Percentiles rank a stretch among this genome's conserved stretches.
These are phyloP conservation scores for Gortyna flavago DNA, from an alignment of 2,888 invertebrate species.

Conservation along the genomic window DNA sequence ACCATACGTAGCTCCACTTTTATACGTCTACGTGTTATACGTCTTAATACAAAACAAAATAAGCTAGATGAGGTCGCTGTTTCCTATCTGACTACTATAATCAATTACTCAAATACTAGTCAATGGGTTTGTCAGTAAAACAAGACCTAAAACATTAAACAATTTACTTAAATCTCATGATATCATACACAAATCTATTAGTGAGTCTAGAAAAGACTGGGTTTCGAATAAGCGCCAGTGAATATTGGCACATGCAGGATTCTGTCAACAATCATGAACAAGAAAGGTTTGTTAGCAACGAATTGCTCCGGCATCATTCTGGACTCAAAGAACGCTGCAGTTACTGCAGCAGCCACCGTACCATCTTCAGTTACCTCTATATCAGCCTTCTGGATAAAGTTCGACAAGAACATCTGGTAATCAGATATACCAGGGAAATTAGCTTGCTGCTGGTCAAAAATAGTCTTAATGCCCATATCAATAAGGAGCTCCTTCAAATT, in stretches of 20 bases:
- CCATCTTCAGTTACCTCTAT: slow-evolving; percentile 85
- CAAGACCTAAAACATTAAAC: slow-evolving; percentile 4
- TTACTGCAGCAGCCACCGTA: slow-evolving; percentile 75
- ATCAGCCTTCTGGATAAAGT: slow-evolving; percentile 83
- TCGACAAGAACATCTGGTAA: slow-evolving; percentile 74
- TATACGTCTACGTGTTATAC: too few species aligned
- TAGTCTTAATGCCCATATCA: slow-evolving; percentile 81
- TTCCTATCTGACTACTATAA: too few species aligned
- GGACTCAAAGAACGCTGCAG: slow-evolving; percentile 68
- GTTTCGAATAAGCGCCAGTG: slow-evolving; percentile 83
- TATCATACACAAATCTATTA: not conserved
- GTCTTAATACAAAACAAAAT: too few species aligned
- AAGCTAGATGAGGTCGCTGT: too few species aligned
- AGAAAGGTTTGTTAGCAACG: slow-evolving; percentile 80
- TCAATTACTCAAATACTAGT: not conserved
- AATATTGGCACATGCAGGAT: slow-evolving; percentile 77
- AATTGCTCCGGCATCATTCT: slow-evolving; percentile 73
- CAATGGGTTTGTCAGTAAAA: slow-evolving; percentile 28
- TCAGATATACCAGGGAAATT: slow-evolving; percentile 78
- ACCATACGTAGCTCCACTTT: too few species aligned
- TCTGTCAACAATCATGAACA: slow-evolving; percentile 85
- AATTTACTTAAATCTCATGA: slow-evolving; percentile 20
- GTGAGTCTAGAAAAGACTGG: slow-evolving; percentile 72
- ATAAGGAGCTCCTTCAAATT: slow-evolving; percentile 84
- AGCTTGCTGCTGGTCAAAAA: slow-evolving; percentile 77